Evolutionary conservation across 1,140 invertebrate genomes (phyloP).

Genomic region (Lepidurus arcticus): DNA sequence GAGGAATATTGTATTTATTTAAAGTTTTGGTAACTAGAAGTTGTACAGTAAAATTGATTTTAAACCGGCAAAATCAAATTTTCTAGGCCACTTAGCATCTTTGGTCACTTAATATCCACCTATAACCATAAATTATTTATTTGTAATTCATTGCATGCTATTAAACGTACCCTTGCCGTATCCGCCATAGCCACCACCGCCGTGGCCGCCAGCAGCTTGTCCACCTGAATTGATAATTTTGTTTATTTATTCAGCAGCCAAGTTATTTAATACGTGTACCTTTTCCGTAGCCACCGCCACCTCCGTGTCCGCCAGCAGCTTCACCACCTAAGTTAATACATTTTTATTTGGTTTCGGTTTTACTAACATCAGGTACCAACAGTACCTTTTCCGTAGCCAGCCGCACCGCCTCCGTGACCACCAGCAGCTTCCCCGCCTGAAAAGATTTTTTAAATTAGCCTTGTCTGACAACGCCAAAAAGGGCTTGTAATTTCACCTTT

Average conservation of each 20-base stretch:
- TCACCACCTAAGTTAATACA: not conserved
- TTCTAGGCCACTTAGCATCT: too few relatives aligned
- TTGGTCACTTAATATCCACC: not conserved
- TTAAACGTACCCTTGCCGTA: too few relatives aligned
- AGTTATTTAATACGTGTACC: not conserved
- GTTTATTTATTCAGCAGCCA: not conserved
- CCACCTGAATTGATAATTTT: not conserved
- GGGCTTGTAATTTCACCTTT: too few relatives aligned
- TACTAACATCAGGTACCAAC: not conserved
- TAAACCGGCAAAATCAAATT: conserved; percentile 11
- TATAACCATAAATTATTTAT: not conserved
- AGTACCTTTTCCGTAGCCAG: not conserved
- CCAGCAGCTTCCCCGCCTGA: not conserved
- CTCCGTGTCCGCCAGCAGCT: too few relatives aligned
- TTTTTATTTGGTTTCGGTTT: not conserved
- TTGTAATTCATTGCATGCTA: too few relatives aligned
- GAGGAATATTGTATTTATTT: not conserved
- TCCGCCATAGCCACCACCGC: too few relatives aligned
- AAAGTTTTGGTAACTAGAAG: not conserved
- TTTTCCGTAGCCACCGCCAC: not conserved
- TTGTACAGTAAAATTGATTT: not conserved
- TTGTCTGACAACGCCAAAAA: too few relatives aligned
- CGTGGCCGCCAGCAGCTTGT: too few relatives aligned
- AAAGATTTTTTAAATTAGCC: not conserved
- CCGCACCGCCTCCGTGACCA: not conserved